phyloP scores from a whole-genome alignment of 2,888 invertebrate species.

The Xiphydria camelus region DNA sequence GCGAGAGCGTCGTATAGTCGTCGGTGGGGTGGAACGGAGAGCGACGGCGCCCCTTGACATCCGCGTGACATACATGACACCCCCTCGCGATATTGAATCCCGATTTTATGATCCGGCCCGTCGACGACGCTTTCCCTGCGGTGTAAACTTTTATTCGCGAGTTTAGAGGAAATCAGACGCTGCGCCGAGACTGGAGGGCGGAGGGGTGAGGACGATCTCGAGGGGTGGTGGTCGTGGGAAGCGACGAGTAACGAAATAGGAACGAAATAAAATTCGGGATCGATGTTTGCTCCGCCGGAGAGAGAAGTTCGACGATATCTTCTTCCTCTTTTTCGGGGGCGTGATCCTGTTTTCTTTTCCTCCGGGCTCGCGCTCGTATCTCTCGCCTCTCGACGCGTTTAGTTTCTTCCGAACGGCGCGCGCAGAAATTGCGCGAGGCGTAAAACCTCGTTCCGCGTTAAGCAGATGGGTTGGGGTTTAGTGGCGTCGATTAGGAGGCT shows the following conservation, averaged over 20 bases:
- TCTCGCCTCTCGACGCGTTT: slow-evolving; percentile 18
- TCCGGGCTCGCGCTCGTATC: too few species aligned
- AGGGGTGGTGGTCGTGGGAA: too few species aligned
- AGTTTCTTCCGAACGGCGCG: too few species aligned
- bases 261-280: neutral
- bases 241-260: slow-evolving; percentile 14
- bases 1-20: too few species aligned
- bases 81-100: slow-evolving; percentile 50
- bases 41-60: slow-evolving; percentile 38
- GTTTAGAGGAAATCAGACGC: slow-evolving; percentile 52
- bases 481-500: slow-evolving; percentile 49
- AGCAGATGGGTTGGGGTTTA: slow-evolving; percentile 28
- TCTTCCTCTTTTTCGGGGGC: too few species aligned
- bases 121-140: slow-evolving; percentile 29
- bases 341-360: too few species aligned
- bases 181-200: neutral
- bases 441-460: neutral
- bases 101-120: slow-evolving; percentile 51
- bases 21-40: slow-evolving; percentile 21
- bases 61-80: slow-evolving; percentile 34
- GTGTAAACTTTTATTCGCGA: slow-evolving; percentile 57
- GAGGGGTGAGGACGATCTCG: neutral
- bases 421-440: too few species aligned
- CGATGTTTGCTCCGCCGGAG: neutral
- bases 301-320: too few species aligned